Conservation (phyloP, 64 coral and sea anemone species). For the Anthopleura sola region DNA sequence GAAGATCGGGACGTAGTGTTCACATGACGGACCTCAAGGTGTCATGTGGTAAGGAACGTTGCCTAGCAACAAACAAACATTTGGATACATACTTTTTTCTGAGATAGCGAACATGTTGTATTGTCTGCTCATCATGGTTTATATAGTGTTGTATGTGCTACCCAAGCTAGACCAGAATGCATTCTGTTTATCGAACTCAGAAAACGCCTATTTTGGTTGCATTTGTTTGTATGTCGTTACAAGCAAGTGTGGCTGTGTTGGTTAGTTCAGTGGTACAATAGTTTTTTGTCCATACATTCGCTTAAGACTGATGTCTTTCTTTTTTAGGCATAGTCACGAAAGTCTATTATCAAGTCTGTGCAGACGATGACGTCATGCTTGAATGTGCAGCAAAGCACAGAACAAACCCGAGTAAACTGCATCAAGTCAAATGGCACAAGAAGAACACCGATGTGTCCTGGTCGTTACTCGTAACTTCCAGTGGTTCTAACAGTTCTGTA, state of each 20-base stretch:
- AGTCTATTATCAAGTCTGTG: background rate
- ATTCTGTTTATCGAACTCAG: too few relatives aligned
- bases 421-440: slow-evolving; percentile 1
- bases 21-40: background rate
- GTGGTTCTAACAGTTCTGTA: background rate
- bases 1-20: background rate
- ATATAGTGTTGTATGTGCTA: background rate
- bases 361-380: background rate
- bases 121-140: background rate
- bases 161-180: background rate
- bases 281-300: background rate
- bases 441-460: background rate
- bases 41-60: slow-evolving; percentile 7
- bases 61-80: background rate
- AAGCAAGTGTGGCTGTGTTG: too few relatives aligned
- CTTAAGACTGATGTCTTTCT: background rate
- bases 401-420: background rate
- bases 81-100: background rate
- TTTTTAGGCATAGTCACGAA: background rate
- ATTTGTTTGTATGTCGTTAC: too few relatives aligned
- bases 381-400: background rate
- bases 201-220: too few relatives aligned
- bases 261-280: too few relatives aligned
- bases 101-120: background rate
- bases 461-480: background rate